A percentile compares a stretch with the other conserved stretches of the same genome.
Evolutionary conservation across 2,888 invertebrate species (phyloP).

Genomic region (Eledone cirrhosa): DNA sequence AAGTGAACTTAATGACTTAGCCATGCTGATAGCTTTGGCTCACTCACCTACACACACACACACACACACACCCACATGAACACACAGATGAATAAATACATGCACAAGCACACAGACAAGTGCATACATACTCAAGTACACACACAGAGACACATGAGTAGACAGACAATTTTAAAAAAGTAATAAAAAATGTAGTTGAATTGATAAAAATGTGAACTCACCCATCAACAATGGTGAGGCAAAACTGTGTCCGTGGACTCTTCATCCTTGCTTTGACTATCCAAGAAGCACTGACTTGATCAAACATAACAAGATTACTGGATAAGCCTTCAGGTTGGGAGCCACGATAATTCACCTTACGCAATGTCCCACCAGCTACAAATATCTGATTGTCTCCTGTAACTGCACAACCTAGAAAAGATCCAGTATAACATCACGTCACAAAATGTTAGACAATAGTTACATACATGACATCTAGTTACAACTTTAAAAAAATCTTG

Average conservation of each 20-base stretch:
- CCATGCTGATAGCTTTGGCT: too few species aligned
- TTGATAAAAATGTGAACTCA: slow-evolving; percentile 41
- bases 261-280: slow-evolving; percentile 70
- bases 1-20: too few species aligned
- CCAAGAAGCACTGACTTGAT: slow-evolving; percentile 68
- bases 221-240: slow-evolving; percentile 70
- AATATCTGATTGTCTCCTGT: slow-evolving; percentile 64
- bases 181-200: background rate
- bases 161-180: too few species aligned
- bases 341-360: slow-evolving; percentile 63
- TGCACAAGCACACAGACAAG: too few species aligned
- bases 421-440: background rate
- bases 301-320: slow-evolving; percentile 57
- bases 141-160: background rate
- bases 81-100: too few species aligned
- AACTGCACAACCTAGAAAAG: slow-evolving; percentile 53
- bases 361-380: slow-evolving; percentile 64
- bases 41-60: too few species aligned
- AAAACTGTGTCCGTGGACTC: slow-evolving; percentile 69
- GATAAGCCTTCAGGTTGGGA: slow-evolving; percentile 63
- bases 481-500: background rate
- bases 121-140: background rate
- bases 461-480: background rate
- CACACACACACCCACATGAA: too few species aligned
- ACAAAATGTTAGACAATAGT: background rate